These are phyloP conservation scores for Parasteatoda lunata DNA, from an alignment of 2,888 invertebrate genomes.

Conservation along the genomic window DNA sequence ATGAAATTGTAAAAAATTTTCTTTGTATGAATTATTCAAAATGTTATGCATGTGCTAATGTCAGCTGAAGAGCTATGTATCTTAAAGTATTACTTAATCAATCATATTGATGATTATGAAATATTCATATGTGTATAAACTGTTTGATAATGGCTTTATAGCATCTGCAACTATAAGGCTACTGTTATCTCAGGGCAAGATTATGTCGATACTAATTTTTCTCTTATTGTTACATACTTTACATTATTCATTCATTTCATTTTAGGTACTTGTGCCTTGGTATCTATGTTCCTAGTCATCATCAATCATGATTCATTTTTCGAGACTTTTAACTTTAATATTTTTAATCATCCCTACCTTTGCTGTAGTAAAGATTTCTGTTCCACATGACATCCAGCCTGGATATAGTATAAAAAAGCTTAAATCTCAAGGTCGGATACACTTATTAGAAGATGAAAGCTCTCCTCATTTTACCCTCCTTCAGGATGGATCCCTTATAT, in stretches of 20 bases:
- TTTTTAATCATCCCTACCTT: conserved; percentile 34
- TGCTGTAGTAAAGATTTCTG: conserved; percentile 46
- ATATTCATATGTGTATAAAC: no score
- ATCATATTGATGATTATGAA: no score
- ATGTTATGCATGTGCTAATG: no score
- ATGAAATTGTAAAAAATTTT: no score
- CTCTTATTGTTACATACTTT: neutral
- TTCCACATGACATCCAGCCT: conserved; percentile 69
- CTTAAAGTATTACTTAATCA: no score
- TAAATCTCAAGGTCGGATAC: conserved; percentile 75
- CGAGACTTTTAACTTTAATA: conserved; percentile 39
- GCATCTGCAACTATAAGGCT: no score
- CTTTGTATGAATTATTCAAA: no score
- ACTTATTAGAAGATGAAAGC: conserved; percentile 85
- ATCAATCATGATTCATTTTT: conserved; percentile 43
- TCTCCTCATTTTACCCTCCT: conserved; percentile 90
- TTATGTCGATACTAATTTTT: neutral
- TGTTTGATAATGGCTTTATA: no score
- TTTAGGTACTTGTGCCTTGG: conserved; percentile 36
- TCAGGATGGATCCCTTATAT: conserved; percentile 91
- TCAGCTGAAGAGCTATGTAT: no score
- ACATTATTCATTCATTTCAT: conserved; percentile 2
- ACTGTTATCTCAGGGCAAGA: no score
- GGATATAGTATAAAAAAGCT: conserved; percentile 67
- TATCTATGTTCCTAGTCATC: conserved; percentile 60